Evolutionary conservation across 1,140 invertebrate species (phyloP).

Genomic region (fruit fly (Drosophila melanogaster)): Release_6_plus_ISO1_MT NT_033779.5:3183501-3184000

Average conservation of each 20-base stretch:
- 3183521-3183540: constrained; percentile 22
- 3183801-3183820: constrained; percentile 38
- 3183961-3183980: neutral
- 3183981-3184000: constrained; percentile 59
- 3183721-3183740: no score
- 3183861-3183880: constrained; percentile 40
- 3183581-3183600: constrained; percentile 25
- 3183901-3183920: constrained; percentile 3
- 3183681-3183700: no score
- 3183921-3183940: constrained; percentile 36
- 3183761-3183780: constrained; percentile 30
- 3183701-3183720: no score
- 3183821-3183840: constrained; percentile 34
- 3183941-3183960: constrained; percentile 9
- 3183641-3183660: neutral
- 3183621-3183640: neutral
- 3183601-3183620: neutral
- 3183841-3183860: constrained; percentile 33
- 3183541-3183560: constrained; percentile 20
- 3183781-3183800: constrained; percentile 35
- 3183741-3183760: neutral
- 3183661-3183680: neutral
- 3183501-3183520: constrained; percentile 2
- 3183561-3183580: constrained; percentile 17
- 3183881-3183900: constrained; percentile 19